Conservation (phyloP, 2,113 vertebrate genomes). For the Ctenodactylus gundi region DNA sequence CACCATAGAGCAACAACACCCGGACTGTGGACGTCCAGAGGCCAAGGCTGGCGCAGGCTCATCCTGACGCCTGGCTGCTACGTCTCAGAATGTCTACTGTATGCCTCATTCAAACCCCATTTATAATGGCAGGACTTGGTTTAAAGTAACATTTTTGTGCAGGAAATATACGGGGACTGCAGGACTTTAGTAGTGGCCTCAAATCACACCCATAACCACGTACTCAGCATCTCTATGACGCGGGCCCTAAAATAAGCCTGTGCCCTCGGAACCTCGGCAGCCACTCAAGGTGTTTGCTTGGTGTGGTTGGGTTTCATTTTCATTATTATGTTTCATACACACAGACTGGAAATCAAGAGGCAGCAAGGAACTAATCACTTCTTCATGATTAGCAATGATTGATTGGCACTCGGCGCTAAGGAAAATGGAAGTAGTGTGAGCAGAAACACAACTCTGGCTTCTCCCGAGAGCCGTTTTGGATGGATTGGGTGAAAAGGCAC, state of each 20-base stretch:
- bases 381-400: fast-evolving
- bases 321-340: not conserved
- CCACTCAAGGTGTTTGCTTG: not conserved
- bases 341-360: not conserved
- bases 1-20: not conserved
- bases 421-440: not conserved
- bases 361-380: no score
- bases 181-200: not conserved
- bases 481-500: fast-evolving
- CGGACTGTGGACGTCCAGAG: fast-evolving
- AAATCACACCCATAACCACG: not conserved
- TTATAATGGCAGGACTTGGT: not conserved
- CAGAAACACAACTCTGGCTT: not conserved
- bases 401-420: fast-evolving
- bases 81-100: not conserved
- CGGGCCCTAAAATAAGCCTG: not conserved
- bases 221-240: not conserved
- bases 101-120: not conserved
- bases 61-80: fast-evolving
- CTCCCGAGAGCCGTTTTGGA: not conserved
- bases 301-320: slow-evolving; percentile 17
- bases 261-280: not conserved
- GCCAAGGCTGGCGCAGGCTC: fast-evolving
- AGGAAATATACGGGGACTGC: not conserved
- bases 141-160: fast-evolving